Evolutionary conservation across 2,113 vertebrate genomes (phyloP).

Genomic region (Cryptomyrus ogoouensis): DNA sequence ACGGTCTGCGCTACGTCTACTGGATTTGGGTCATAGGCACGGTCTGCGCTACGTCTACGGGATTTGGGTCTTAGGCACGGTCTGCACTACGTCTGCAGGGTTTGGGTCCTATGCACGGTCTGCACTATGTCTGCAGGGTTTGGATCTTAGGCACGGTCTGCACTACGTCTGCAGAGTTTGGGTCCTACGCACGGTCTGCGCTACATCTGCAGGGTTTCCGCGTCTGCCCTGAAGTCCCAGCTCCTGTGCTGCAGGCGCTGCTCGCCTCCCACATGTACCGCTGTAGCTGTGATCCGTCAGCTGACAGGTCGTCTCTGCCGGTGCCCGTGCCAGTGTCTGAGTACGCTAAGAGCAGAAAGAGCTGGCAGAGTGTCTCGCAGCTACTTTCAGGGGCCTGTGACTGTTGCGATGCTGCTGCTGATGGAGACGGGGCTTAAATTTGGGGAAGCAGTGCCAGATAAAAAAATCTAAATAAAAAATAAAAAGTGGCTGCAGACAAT

Average conservation of each 20-base stretch:
- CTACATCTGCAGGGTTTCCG: neutral
- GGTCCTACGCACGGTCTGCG: neutral
- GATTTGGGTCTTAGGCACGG: no score
- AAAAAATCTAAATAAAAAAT: neutral
- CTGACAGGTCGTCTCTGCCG: neutral
- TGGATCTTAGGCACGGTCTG: neutral
- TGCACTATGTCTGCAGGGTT: neutral
- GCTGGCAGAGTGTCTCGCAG: neutral
- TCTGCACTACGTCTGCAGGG: no score
- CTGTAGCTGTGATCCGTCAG: neutral
- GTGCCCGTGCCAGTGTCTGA: neutral
- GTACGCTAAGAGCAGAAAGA: neutral
- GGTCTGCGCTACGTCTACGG: no score
- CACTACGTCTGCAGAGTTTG: neutral
- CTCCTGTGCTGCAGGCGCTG: neutral
- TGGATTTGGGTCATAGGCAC: no score
- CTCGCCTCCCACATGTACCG: neutral
- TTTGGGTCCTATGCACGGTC: no score
- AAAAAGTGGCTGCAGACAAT: neutral
- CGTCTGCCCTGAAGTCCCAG: neutral
- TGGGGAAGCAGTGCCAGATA: neutral
- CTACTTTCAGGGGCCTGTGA: neutral
- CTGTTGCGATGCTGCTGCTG: neutral
- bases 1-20: no score
- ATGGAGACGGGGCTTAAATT: neutral